Evolutionary conservation across 2,888 invertebrate species (phyloP).

Genomic region (Oxytorus armatus): DNA sequence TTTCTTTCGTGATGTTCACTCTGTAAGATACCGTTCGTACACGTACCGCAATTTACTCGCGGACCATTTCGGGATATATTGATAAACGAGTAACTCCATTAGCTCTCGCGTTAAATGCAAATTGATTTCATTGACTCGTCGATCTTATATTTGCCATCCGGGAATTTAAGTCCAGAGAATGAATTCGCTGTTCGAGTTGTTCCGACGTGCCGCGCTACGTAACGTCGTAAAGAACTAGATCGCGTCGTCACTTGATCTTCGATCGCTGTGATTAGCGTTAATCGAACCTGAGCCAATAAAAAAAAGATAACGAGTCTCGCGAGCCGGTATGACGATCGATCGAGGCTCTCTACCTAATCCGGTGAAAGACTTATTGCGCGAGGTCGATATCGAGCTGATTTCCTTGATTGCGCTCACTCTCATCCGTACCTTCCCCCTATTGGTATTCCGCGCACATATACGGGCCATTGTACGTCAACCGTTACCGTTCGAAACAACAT

Average conservation of each 20-base stretch:
- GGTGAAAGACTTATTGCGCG: conserved; percentile 21
- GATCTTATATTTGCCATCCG: conserved; percentile 40
- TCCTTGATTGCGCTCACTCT: conserved; percentile 57
- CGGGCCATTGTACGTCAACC: neutral
- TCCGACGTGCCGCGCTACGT: neutral
- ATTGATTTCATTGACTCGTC: conserved; percentile 48
- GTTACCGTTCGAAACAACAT: too few species aligned
- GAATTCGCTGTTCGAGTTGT: conserved; percentile 19
- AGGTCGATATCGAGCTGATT: conserved; percentile 41
- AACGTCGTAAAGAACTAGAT: conserved; percentile 30
- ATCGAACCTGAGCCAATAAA: conserved; percentile 29
- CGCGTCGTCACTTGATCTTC: conserved; percentile 37
- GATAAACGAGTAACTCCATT: conserved; percentile 20
- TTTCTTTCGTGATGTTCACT: conserved; percentile 31
- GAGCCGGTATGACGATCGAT: conserved; percentile 32
- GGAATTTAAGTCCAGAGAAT: conserved; percentile 42
- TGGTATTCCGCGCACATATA: neutral
- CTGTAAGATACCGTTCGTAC: neutral
- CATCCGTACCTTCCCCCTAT: neutral
- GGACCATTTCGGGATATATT: conserved; percentile 5
- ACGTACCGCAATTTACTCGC: conserved; percentile 8
- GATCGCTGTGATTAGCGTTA: conserved; percentile 20
- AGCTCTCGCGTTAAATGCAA: conserved; percentile 50
- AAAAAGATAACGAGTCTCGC: neutral
- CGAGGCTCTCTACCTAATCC: conserved; percentile 31